Conservation (phyloP, 2,888 invertebrate species). For the Torymus aiolomorphi region DNA sequence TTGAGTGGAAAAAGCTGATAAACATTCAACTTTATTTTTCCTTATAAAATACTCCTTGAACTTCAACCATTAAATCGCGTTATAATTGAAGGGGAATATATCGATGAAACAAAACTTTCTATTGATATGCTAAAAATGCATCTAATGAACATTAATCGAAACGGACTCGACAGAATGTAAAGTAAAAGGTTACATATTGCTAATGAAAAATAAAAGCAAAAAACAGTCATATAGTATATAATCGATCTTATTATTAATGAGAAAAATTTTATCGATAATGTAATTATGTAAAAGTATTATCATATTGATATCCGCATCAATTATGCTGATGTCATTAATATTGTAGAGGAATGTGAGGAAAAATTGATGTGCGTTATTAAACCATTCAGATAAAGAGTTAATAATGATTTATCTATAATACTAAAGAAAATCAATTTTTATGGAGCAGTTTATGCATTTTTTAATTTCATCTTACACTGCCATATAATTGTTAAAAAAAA, state of each 20-base stretch:
- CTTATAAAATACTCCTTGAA: too few species aligned
- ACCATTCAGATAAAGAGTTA: neutral
- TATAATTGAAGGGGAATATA: neutral
- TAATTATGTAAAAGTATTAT: slow-evolving; percentile 22
- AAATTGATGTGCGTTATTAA: slow-evolving; percentile 11
- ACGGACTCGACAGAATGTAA: neutral
- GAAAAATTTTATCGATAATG: slow-evolving; percentile 20
- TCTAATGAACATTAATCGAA: slow-evolving; percentile 8
- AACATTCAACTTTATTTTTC: too few species aligned
- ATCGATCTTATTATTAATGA: slow-evolving; percentile 1
- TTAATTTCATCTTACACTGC: too few species aligned
- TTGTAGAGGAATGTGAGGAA: slow-evolving; percentile 2
- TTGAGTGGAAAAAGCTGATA: too few species aligned
- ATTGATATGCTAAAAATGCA: neutral
- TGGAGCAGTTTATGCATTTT: too few species aligned
- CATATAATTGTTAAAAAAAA: too few species aligned
- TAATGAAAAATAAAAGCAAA: slow-evolving; percentile 14
- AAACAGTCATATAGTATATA: neutral
- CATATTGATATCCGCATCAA: slow-evolving; percentile 7
- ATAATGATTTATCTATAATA: neutral
- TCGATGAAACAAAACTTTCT: neutral
- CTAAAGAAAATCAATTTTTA: too few species aligned
- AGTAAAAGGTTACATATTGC: neutral
- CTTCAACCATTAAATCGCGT: too few species aligned
- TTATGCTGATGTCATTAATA: neutral